Evolutionary conservation across 1,140 invertebrate species (phyloP).

Genomic region (Formica selysi): DNA sequence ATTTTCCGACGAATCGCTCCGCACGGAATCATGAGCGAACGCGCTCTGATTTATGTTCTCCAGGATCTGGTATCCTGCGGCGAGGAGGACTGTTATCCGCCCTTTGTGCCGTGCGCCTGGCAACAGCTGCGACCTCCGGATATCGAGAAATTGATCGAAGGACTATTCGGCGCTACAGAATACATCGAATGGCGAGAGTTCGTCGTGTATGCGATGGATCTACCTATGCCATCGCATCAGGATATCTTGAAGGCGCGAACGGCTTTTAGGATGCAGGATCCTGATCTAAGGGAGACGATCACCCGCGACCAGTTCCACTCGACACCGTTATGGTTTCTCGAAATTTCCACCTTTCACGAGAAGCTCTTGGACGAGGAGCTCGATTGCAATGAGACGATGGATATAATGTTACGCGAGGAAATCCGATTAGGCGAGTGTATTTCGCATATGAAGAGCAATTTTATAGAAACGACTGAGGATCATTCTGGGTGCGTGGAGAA

Average conservation of each 20-base stretch:
- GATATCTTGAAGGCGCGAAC: conserved; percentile 86
- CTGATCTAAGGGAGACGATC: conserved; percentile 83
- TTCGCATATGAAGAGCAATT: neutral
- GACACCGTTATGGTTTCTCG: conserved; percentile 87
- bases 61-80: conserved; percentile 87
- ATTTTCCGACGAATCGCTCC: conserved; percentile 87
- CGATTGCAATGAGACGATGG: neutral
- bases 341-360: conserved; percentile 1
- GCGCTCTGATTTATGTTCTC: conserved; percentile 87
- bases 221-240: conserved; percentile 85
- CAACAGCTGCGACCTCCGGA: conserved; percentile 84
- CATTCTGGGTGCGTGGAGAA: neutral
- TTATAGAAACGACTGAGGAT: neutral
- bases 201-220: conserved; percentile 87
- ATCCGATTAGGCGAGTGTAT: neutral
- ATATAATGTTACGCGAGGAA: neutral
- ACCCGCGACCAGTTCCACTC: conserved; percentile 80
- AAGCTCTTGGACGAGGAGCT: neutral
- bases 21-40: conserved; percentile 85
- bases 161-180: conserved; percentile 84
- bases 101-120: conserved; percentile 86
- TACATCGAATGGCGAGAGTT: conserved; percentile 89
- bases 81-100: conserved; percentile 83
- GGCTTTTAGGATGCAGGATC: conserved; percentile 84
- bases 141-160: conserved; percentile 83